A percentile compares a stretch with the other conserved stretches of the same genome.
These are phyloP conservation scores for Coturnix japonica DNA, from an alignment of 2,113 vertebrate species.

Conservation along the genomic window DNA sequence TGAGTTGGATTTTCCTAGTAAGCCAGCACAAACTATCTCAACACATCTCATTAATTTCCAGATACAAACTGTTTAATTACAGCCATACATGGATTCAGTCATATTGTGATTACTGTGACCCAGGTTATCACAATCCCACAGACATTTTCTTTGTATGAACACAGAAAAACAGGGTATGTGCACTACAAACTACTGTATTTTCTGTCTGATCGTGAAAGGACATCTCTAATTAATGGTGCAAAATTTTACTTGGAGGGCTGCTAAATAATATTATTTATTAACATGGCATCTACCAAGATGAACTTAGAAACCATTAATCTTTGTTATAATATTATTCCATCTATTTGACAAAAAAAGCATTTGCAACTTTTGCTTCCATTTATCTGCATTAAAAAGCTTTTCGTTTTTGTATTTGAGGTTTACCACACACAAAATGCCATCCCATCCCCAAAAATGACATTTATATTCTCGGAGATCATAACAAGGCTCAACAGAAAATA, in stretches of 20 bases:
- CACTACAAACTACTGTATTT: neutral
- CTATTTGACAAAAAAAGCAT: slow-evolving; percentile 14
- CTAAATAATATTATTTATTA: neutral
- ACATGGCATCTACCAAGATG: neutral
- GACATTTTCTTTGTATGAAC: neutral
- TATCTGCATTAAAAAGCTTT: slow-evolving; percentile 28
- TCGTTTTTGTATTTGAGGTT: neutral
- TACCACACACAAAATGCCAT: neutral
- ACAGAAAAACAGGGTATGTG: neutral
- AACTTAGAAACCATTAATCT: slow-evolving; percentile 38
- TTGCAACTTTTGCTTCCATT: neutral
- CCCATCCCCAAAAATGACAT: neutral
- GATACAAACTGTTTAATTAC: neutral
- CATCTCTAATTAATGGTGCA: neutral
- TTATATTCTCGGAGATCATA: neutral
- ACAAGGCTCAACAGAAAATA: neutral
- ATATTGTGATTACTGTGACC: neutral
- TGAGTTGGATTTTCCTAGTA: neutral
- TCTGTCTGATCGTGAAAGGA: neutral
- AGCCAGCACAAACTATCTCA: neutral
- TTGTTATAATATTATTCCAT: slow-evolving; percentile 21
- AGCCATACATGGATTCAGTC: neutral
- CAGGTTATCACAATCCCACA: neutral
- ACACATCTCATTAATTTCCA: neutral
- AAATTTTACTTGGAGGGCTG: neutral